Conservation (phyloP, 1,140 invertebrate genomes). For the Homarus americanus region DNA sequence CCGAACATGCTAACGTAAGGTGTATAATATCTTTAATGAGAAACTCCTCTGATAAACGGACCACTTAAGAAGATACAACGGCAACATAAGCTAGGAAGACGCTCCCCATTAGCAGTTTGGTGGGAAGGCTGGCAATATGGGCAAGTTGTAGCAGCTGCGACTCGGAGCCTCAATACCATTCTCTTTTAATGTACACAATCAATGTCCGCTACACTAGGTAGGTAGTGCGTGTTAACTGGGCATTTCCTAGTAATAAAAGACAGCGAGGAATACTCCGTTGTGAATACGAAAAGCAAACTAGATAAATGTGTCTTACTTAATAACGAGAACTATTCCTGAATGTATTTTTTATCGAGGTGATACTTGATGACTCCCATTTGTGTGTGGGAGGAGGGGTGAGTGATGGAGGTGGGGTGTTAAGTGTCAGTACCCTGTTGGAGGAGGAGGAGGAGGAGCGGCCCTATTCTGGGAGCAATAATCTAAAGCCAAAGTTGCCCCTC, state of each 20-base stretch:
- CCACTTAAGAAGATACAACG: slow-evolving; percentile 1
- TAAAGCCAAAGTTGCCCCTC: neutral
- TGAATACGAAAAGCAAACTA: neutral
- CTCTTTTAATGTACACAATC: neutral
- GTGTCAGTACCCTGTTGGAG: too few species aligned
- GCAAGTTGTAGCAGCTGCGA: neutral
- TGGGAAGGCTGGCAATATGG: neutral
- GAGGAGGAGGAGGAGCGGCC: neutral
- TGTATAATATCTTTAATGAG: neutral
- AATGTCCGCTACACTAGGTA: neutral
- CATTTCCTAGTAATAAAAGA: neutral
- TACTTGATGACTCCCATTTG: neutral
- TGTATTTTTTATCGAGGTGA: neutral
- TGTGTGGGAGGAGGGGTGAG: neutral
- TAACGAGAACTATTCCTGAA: neutral
- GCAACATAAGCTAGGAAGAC: neutral
- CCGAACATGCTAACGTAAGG: neutral
- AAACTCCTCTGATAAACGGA: neutral
- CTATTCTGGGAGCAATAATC: neutral
- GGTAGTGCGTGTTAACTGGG: neutral
- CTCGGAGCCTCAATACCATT: neutral
- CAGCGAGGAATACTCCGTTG: neutral
- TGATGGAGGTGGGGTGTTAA: neutral
- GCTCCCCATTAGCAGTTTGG: slow-evolving; percentile 2
- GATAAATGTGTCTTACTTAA: neutral